phyloP scores from a whole-genome alignment of 1,140 invertebrate species.

The Ptiloglossa arizonensis region DNA sequence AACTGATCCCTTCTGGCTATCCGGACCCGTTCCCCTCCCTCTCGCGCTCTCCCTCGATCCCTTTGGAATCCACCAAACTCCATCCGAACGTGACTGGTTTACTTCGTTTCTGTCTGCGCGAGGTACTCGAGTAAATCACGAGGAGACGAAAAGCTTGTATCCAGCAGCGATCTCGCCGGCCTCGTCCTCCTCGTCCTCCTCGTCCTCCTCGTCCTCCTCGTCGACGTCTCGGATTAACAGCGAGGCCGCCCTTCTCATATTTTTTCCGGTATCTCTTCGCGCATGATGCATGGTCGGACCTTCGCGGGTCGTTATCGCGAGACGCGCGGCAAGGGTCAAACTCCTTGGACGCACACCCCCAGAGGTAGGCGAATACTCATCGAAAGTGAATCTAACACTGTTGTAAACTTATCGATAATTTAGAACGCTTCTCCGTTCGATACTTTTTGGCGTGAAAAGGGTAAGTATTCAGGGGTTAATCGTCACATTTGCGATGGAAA shows the following conservation, averaged over 20 bases:
- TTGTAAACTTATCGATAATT: no score
- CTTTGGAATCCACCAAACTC: slow-evolving; percentile 52
- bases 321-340: not conserved
- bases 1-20: slow-evolving; percentile 77
- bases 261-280: slow-evolving; percentile 15
- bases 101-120: slow-evolving; percentile 44
- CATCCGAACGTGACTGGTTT: slow-evolving; percentile 62
- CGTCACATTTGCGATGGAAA: no score
- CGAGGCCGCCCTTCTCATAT: slow-evolving; percentile 5
- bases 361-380: no score
- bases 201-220: not conserved
- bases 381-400: no score
- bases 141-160: slow-evolving; percentile 31
- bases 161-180: not conserved
- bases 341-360: not conserved
- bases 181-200: not conserved
- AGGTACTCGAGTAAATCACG: slow-evolving; percentile 43
- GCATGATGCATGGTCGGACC: slow-evolving; percentile 4
- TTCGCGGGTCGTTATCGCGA: not conserved
- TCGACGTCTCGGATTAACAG: slow-evolving; percentile 12
- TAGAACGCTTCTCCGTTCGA: no score
- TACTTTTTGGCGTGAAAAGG: no score
- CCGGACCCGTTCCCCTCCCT: slow-evolving; percentile 31
- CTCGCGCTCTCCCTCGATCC: slow-evolving; percentile 22
- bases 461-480: no score